phyloP scores from a whole-genome alignment of 2,888 invertebrate species.

The Itoplectis maculator region DNA sequence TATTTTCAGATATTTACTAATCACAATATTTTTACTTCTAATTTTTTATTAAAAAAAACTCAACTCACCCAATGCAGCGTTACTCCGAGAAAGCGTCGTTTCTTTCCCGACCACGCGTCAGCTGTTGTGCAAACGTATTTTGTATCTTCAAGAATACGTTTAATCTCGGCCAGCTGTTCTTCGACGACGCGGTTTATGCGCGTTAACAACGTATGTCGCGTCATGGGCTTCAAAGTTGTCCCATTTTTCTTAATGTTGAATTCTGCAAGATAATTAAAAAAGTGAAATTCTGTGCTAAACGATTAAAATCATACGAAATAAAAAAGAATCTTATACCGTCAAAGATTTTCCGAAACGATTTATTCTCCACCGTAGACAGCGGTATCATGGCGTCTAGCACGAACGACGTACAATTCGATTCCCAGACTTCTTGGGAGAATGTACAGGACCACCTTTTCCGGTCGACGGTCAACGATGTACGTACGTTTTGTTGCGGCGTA shows the following conservation, averaged over 20 bases:
- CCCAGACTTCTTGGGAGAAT: constrained; percentile 14
- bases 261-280: constrained; percentile 17
- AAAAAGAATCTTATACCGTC: constrained; percentile 6
- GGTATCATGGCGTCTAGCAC: constrained; percentile 7
- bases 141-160: not conserved
- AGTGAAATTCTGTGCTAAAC: not conserved
- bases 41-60: constrained; percentile 1
- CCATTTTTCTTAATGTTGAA: constrained; percentile 16
- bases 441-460: constrained; percentile 31
- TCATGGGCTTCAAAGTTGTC: constrained; percentile 16
- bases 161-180: constrained; percentile 11
- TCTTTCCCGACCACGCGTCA: constrained; percentile 55
- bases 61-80: constrained; percentile 63
- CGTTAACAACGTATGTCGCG: constrained; percentile 16
- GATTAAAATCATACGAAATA: constrained; percentile 1
- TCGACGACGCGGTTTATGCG: not conserved
- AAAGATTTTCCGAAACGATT: constrained; percentile 23
- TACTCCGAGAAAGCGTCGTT: constrained; percentile 56
- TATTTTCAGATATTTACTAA: not conserved
- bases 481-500: not conserved
- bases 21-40: constrained; percentile 11
- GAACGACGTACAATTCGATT: not conserved
- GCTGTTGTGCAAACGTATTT: constrained; percentile 63
- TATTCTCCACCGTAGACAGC: constrained; percentile 12
- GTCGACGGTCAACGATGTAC: not conserved